These are phyloP conservation scores for Zonitis immaculata DNA, from an alignment of 2,888 invertebrate species.

Conservation along the genomic window DNA sequence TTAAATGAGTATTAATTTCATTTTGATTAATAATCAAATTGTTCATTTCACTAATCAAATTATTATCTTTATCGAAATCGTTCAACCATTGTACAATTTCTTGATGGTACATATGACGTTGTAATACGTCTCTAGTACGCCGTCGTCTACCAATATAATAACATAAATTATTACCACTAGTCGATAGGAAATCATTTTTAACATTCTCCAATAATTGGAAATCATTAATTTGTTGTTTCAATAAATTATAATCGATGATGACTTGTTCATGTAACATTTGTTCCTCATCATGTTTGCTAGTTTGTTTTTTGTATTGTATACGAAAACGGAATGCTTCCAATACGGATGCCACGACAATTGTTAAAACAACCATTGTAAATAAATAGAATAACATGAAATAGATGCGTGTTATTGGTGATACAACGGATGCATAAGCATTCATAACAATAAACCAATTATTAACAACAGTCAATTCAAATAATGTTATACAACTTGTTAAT, in stretches of 20 bases:
- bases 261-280: conserved; percentile 72
- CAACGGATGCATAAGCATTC: conserved; percentile 75
- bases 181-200: conserved; percentile 50
- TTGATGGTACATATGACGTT: conserved; percentile 68
- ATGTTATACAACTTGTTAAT: conserved; percentile 70
- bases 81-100: conserved; percentile 72
- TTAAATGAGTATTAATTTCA: too few species aligned
- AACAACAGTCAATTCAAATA: conserved; percentile 86
- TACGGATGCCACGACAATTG: conserved; percentile 84
- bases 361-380: conserved; percentile 86
- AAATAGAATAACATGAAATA: conserved; percentile 88
- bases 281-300: conserved; percentile 73
- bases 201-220: conserved; percentile 51
- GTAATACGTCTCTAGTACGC: conserved; percentile 70
- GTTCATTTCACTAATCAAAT: not conserved
- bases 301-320: conserved; percentile 80
- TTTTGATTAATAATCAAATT: not conserved
- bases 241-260: conserved; percentile 65
- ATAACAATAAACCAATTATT: conserved; percentile 92
- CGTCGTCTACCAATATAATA: conserved; percentile 70
- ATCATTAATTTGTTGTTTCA: conserved; percentile 56
- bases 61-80: conserved; percentile 53
- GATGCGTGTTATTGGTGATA: conserved; percentile 68
- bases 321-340: conserved; percentile 83
- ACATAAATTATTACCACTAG: too few species aligned